A percentile compares a stretch with the other conserved stretches of the same genome.
Evolutionary conservation across 2,888 invertebrate species (phyloP).

Genomic region (Linnaemya tessellans): DNA sequence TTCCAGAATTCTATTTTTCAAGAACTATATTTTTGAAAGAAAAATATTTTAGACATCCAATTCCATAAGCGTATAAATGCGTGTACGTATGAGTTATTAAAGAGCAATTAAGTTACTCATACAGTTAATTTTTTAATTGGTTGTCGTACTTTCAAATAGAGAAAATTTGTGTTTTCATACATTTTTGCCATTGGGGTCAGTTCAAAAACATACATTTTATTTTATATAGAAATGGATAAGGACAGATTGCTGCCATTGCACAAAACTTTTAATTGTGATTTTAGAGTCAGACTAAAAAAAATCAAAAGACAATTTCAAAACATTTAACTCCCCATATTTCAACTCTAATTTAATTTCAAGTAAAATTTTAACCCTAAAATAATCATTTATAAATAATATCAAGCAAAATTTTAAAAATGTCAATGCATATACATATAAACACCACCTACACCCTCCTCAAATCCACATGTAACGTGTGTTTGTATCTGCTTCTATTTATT

Average conservation of each 20-base stretch:
- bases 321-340: background rate
- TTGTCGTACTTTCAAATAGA: too few relatives aligned
- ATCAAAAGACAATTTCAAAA: background rate
- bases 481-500: slow-evolving; percentile 46
- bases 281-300: too few relatives aligned
- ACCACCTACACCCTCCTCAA: background rate
- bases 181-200: too few relatives aligned
- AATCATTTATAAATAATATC: background rate
- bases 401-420: slow-evolving; percentile 39
- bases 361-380: background rate
- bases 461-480: slow-evolving; percentile 7
- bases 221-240: too few relatives aligned
- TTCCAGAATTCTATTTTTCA: too few relatives aligned
- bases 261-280: too few relatives aligned
- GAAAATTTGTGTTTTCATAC: too few relatives aligned
- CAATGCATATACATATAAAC: background rate
- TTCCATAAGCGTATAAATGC: background rate
- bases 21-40: too few relatives aligned
- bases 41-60: too few relatives aligned
- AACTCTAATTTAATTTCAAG: background rate
- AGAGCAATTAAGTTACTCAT: background rate
- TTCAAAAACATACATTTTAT: too few relatives aligned
- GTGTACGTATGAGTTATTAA: background rate
- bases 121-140: too few relatives aligned
- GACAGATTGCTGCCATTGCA: too few relatives aligned